phyloP scores from a whole-genome alignment of 1,140 invertebrate species.

The Drosophila bipectinata region DNA sequence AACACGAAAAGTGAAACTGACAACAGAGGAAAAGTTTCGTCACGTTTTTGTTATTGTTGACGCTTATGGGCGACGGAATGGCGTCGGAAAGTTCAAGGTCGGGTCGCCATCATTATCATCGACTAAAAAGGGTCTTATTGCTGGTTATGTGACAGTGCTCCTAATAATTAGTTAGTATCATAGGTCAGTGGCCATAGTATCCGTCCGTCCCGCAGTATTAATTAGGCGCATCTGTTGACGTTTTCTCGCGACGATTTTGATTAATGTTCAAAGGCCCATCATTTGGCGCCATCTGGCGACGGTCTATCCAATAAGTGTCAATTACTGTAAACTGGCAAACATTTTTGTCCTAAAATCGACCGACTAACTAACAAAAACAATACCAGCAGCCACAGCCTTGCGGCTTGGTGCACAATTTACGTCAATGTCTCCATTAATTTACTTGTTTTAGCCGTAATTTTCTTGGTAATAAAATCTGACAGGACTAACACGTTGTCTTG shows the following conservation, averaged over 20 bases:
- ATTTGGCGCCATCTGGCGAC: not conserved
- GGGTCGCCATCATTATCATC: conserved; percentile 22
- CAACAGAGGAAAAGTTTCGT: conserved; percentile 54
- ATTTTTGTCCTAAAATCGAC: conserved; percentile 10
- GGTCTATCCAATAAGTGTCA: conserved; percentile 63
- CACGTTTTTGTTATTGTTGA: conserved; percentile 35
- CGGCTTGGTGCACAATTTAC: conserved; percentile 41
- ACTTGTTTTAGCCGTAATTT: conserved; percentile 30
- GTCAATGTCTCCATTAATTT: conserved; percentile 37
- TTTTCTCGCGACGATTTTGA: conserved; percentile 5
- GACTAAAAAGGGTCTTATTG: conserved; percentile 14
- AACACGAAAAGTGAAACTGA: conserved; percentile 73
- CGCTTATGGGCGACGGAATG: conserved; percentile 53
- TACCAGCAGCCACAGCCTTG: conserved; percentile 14
- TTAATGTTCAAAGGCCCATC: not conserved
- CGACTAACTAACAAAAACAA: conserved; percentile 22
- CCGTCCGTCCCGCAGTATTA: not conserved
- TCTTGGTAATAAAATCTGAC: conserved; percentile 50
- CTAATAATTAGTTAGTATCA: conserved; percentile 21
- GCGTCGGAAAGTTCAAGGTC: conserved; percentile 70
- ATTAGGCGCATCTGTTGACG: conserved; percentile 8
- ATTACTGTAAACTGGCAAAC: conserved; percentile 26
- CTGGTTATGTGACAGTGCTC: not conserved
- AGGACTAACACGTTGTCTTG: conserved; percentile 29
- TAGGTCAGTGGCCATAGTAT: conserved; percentile 12